These are phyloP conservation scores for Chauna torquata DNA, from an alignment of 2,113 vertebrate genomes.

Conservation along the genomic window DNA sequence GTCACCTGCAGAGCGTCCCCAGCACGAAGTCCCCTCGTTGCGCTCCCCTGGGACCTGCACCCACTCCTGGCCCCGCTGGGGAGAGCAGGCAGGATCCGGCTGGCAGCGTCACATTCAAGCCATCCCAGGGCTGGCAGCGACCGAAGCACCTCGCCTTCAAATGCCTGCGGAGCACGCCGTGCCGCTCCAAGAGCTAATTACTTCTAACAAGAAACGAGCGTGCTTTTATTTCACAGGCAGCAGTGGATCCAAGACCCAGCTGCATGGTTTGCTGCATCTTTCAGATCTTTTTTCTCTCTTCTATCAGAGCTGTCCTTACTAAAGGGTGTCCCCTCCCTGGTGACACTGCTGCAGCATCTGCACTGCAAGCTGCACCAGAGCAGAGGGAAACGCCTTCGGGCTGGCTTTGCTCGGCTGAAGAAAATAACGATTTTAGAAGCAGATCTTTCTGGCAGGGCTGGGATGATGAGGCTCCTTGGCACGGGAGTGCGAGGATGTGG, in stretches of 20 bases:
- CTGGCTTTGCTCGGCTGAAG: fast-evolving
- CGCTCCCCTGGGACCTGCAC: background rate
- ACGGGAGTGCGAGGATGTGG: fast-evolving
- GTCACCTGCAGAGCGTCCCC: background rate
- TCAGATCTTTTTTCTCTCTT: background rate
- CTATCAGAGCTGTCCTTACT: background rate
- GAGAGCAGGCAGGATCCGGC: background rate
- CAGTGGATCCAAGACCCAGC: background rate
- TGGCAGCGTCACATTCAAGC: fast-evolving
- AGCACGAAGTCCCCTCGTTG: background rate
- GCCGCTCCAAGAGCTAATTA: background rate
- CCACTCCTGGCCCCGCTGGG: fast-evolving
- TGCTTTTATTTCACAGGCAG: background rate
- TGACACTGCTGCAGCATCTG: background rate
- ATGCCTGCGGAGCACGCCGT: fast-evolving
- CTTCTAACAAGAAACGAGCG: background rate
- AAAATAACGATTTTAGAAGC: fast-evolving
- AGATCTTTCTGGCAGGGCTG: background rate
- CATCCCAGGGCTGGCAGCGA: background rate
- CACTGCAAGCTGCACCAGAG: background rate
- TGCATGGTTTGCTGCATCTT: background rate
- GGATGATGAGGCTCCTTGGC: background rate
- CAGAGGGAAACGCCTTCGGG: fast-evolving
- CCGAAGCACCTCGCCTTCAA: background rate
- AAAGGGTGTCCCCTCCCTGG: background rate